These are phyloP conservation scores for Leuciscus waleckii DNA, from an alignment of 2,797 vertebrate species.

Conservation along the genomic window DNA sequence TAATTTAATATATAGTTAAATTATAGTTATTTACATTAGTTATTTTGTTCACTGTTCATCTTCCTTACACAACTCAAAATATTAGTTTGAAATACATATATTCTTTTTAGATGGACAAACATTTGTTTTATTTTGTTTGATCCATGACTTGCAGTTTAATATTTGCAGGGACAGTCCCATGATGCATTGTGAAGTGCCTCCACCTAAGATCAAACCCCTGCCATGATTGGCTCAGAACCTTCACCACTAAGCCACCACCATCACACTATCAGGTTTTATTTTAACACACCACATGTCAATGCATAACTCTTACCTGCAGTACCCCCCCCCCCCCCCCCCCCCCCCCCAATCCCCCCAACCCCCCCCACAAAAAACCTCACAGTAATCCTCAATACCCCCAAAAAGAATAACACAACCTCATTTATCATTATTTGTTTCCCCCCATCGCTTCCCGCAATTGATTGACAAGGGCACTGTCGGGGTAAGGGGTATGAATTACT, in stretches of 20 bases:
- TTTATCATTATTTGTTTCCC: constrained; percentile 65
- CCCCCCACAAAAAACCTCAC: too few relatives aligned
- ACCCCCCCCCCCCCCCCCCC: not conserved
- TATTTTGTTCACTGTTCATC: not conserved
- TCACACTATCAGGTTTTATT: constrained; percentile 5
- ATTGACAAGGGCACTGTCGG: constrained; percentile 79
- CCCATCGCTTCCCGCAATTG: constrained; percentile 64
- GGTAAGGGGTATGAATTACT: constrained; percentile 68
- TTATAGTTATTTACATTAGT: not conserved
- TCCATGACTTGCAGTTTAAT: not conserved
- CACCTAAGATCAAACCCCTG: not conserved
- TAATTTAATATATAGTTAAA: not conserved
- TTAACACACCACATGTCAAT: not conserved
- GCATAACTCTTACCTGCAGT: constrained; percentile 31
- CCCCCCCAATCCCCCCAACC: not conserved
- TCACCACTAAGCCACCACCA: not conserved
- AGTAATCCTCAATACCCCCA: constrained; percentile 3
- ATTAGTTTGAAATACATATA: not conserved
- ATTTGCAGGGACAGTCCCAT: not conserved
- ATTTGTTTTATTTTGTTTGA: not conserved
- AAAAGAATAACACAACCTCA: constrained; percentile 59
- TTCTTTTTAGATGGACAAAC: not conserved
- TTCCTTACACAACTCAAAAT: not conserved
- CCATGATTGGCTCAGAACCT: not conserved
- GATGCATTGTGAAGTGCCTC: not conserved